These are phyloP conservation scores for Andricus grossulariae DNA, from an alignment of 1,140 invertebrate species.

Conservation along the genomic window DNA sequence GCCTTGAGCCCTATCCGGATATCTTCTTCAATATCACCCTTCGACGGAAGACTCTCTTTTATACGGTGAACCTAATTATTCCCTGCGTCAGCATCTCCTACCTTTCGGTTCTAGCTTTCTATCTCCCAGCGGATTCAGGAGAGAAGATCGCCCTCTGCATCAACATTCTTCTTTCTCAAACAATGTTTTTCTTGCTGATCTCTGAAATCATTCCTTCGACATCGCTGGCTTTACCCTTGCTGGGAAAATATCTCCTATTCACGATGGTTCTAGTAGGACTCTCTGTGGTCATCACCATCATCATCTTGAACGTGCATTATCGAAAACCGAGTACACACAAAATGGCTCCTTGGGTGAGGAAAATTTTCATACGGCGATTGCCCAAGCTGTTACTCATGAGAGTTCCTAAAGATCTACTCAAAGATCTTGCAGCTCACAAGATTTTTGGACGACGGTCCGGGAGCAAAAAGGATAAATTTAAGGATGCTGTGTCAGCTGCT, in stretches of 20 bases:
- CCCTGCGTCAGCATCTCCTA: conserved; percentile 96
- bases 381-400: conserved; percentile 91
- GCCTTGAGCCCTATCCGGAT: conserved; percentile 92
- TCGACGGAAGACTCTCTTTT: conserved; percentile 95
- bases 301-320: conserved; percentile 98
- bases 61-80: conserved; percentile 96
- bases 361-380: conserved; percentile 90
- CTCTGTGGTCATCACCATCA: conserved; percentile 97
- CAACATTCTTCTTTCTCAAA: conserved; percentile 98
- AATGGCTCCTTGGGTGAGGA: conserved; percentile 94
- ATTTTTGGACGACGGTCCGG: conserved; percentile 78
- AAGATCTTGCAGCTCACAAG: conserved; percentile 87
- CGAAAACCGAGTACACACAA: conserved; percentile 98
- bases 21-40: conserved; percentile 99
- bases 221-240: conserved; percentile 94
- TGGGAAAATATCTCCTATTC: conserved; percentile 99
- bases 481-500: conserved; percentile 80
- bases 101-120: conserved; percentile 95
- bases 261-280: conserved; percentile 98
- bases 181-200: conserved; percentile 99
- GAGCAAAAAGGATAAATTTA: conserved; percentile 81
- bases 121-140: conserved; percentile 97
- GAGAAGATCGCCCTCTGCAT: conserved; percentile 99
- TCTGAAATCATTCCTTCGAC: conserved; percentile 99
- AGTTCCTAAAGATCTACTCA: conserved; percentile 87